Conservation (phyloP, 2,113 vertebrate species). For the Nesoenas mayeri region DNA sequence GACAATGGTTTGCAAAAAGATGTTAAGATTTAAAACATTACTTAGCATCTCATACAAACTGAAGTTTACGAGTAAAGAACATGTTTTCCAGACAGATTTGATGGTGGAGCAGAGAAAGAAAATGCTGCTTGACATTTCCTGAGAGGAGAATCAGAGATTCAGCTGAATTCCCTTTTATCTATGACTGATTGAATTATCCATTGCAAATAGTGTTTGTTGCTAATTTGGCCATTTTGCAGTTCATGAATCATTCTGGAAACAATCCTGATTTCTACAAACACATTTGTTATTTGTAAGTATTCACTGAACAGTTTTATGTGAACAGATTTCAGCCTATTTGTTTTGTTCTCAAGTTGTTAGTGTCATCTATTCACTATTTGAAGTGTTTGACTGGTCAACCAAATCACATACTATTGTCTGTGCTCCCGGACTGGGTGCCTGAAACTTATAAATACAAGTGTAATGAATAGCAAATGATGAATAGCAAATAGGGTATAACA, state of each 20-base stretch:
- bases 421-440: constrained; percentile 23
- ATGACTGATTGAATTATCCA: constrained; percentile 36
- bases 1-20: neutral
- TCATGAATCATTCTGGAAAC: constrained; percentile 62
- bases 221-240: constrained; percentile 57
- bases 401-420: constrained; percentile 63
- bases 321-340: constrained; percentile 55
- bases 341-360: constrained; percentile 48
- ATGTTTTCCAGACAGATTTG: neutral
- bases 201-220: constrained; percentile 45
- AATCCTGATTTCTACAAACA: constrained; percentile 48
- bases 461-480: constrained; percentile 61
- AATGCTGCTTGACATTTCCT: neutral
- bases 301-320: constrained; percentile 50
- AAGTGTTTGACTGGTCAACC: constrained; percentile 64
- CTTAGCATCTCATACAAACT: neutral
- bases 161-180: constrained; percentile 21
- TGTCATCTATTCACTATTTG: constrained; percentile 52
- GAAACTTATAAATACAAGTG: constrained; percentile 46
- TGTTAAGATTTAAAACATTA: neutral
- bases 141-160: neutral
- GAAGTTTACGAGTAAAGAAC: neutral
- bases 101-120: neutral
- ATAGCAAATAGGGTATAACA: constrained; percentile 54
- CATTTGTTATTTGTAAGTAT: constrained; percentile 59